phyloP scores from a whole-genome alignment of 2,797 vertebrate species.

The Ambastaia sidthimunki region DNA sequence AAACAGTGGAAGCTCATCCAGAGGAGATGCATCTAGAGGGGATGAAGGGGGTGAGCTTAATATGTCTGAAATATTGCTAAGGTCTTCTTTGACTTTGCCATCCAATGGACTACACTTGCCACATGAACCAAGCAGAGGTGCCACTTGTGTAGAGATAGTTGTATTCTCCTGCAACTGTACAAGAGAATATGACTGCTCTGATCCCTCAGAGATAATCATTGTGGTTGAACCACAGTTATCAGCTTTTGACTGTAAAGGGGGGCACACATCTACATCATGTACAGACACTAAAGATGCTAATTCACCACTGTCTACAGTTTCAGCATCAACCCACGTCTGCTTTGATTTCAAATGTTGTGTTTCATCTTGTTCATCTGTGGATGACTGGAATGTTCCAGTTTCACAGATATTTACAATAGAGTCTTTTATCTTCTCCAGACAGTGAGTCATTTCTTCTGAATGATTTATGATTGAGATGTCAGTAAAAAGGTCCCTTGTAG shows the following conservation, averaged over 20 bases:
- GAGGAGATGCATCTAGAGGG: constrained; percentile 30
- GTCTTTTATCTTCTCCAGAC: constrained; percentile 13
- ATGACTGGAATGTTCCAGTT: not conserved
- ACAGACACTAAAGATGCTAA: constrained; percentile 10
- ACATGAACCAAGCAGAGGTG: not conserved
- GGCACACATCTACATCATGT: constrained; percentile 28
- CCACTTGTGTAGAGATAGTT: constrained; percentile 28
- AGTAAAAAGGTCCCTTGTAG: constrained; percentile 4
- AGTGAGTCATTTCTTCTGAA: constrained; percentile 8
- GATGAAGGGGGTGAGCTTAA: not conserved
- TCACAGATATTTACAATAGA: constrained; percentile 22
- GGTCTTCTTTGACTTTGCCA: constrained; percentile 14
- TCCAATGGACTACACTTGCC: constrained; percentile 5
- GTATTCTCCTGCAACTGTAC: constrained; percentile 1
- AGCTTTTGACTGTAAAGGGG: not conserved
- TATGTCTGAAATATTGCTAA: constrained; percentile 11
- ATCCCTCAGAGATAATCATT: constrained; percentile 2
- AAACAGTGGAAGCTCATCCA: constrained; percentile 65
- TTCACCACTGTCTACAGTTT: constrained; percentile 13
- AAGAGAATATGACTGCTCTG: constrained; percentile 25
- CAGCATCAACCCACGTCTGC: not conserved
- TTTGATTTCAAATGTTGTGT: not conserved
- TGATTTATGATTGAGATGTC: constrained; percentile 3
- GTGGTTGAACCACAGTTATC: constrained; percentile 22
- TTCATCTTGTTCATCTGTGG: constrained; percentile 27